Evolutionary conservation across 2,888 invertebrate genomes (phyloP), one percentile per base, ranked within the genome.

Genomic region (Lypha dubia): DNA sequence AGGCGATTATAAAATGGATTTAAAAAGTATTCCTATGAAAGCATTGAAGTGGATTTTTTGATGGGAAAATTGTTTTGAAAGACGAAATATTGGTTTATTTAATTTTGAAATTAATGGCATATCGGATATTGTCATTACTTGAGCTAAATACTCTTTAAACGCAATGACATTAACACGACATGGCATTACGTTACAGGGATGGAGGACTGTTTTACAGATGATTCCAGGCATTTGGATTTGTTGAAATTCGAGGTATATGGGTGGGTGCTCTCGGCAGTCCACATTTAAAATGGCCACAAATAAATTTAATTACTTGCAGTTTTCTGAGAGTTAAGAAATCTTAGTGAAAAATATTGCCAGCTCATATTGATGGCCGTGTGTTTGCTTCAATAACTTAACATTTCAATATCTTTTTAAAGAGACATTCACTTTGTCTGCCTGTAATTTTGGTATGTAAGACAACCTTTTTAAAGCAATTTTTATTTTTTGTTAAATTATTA

Each of bases 361-460:
- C 63, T 58, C 17, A 17, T 49, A 35, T 58, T 46, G 46, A 58
- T 49, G 56, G 5, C 28, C n/a, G n/a, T n/a, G 51, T 62, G 53
- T 74, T 68, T 68, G 68, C 81, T 68, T 75, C 53, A 75, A 28
- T 68, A 75, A 63, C 13, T 68, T 73, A 58, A 46, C 46, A 58
- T 58, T 67, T 79, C 53, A 75, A 68, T 71, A 53, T 53, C 32
- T 22, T 22, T 65, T 67, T 76, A 4, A 73, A 77, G 76, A 73
- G n/a, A n/a, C n/a, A n/a, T n/a, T n/a, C 84, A 84, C 77, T 81
- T 81, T 77, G 77, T 81, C 80, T 79, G 51, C 79, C 58, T n/a
- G 75, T 44, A 67, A 71, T 75, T 83, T 68, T 53, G 77, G 32
- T 77, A 73, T 53, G 51, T 44, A 63, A 68, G 65, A 63, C 75